Evolutionary conservation across 2,113 vertebrate species (phyloP), one percentile per base, ranked within the genome.

Genomic region (Zosterops japonicus): DNA sequence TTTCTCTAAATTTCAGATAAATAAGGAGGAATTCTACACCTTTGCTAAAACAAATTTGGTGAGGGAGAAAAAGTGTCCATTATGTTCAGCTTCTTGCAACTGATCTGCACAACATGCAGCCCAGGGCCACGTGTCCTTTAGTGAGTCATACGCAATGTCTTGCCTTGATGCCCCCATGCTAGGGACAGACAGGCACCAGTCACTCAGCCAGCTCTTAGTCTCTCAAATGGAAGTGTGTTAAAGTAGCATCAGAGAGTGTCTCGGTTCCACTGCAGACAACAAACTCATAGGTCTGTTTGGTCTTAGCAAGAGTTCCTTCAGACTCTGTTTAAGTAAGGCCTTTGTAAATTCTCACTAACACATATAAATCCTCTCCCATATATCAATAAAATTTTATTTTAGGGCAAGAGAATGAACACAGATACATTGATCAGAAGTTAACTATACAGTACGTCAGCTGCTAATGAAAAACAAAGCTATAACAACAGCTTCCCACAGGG

Each of bases 371-470:
- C 52, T 44, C n/a, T 77, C 56, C 71, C 59, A 35, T 3, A 6
- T 31, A 70, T 47, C 29, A 88, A 46, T 25, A 83, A 69, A 85
- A 65, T 47, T 93, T 93, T 91, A 85, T 95, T 96, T 92, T 83
- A 81, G 27, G 74, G 70, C 75, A 80, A 33, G 31, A 70, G 28
- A 91, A 90, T 33, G 25, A 94, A 87, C 28, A 87, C 27, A 83
- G 35, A 86, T 69, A 84, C 61, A 90, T 65, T 85, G 61, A 89
- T 47, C 39, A 60, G 29, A 72, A 55, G 41, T 67, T 67, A 82
- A 61, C 60, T 52, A 42, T 7, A 61, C 0, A 28, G 12, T 41
- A 75, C 16, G 20, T 86, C 35, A 71, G 60, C 22, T 68, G 77
- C n/a, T 89, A 92, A 88, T 28, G 44, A 83, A 93, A 86, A 94